Evolutionary conservation across 2,113 vertebrate genomes (phyloP), one percentile per base, ranked within the genome.

Genomic region (Steatornis caripensis): DNA sequence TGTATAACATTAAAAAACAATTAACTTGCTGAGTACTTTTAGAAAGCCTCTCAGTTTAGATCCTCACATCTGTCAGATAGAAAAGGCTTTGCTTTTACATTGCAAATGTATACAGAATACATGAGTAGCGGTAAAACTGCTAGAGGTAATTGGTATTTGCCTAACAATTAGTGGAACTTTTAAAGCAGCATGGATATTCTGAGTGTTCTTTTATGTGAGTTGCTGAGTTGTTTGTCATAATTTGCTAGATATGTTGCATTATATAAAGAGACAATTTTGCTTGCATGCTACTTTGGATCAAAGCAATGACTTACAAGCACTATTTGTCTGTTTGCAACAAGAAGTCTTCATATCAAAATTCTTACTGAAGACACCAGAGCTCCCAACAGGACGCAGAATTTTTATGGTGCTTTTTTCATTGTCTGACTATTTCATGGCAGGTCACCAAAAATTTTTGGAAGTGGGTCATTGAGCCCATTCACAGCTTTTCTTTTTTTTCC

Each of bases 391-490:
- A 96, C 91, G 68, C 17, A 88, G 75, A 87, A 71, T 87, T 96
- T 95, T 91, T 91, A 84, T 77, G 66, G 49, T 60, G 36, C 32
- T 68, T 85, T 91, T 87, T 88, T 95, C 60, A 84, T 70, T 95
- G 78, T 64, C 84, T 72, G 83, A 78, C 82, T 90, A 95, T 94
- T 97, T 96, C 75, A 95, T 95, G 95, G 89, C 95, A 83, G 78
- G 84, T 94, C 94, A 95, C 89, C 95, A 96, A 96, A 93, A 90
- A 96, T 95, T 87, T 95, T 94, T 94, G 62, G 91, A 95, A 96
- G 65, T 95, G 60, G 87, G 91, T 94, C 91, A 96, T 12, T 71
- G 64, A 95, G 43, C 43, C 60, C 24, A 81, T 97, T 96, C 68
- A 91, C 10, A 68, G 32, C 30, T 85, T 71, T 77, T 21, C 26